A percentile compares a stretch with the other conserved stretches of the same genome.
These are phyloP conservation scores for Leptura quadrifasciata DNA, from an alignment of 2,888 invertebrate genomes.

Conservation along the genomic window DNA sequence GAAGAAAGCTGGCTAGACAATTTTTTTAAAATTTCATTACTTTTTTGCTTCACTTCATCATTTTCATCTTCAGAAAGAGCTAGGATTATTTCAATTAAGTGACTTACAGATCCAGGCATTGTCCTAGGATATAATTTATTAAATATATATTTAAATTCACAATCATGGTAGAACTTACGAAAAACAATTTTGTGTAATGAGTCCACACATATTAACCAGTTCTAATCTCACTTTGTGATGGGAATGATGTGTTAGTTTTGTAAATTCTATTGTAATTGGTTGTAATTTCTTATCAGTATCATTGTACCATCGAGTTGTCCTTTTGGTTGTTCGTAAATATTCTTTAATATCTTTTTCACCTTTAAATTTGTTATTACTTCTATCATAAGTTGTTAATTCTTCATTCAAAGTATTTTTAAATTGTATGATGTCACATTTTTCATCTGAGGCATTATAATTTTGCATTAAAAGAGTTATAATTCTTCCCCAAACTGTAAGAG, in stretches of 20 bases:
- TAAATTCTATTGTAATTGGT: constrained; percentile 75
- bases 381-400: not conserved
- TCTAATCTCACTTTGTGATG: constrained; percentile 79
- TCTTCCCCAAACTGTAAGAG: constrained; percentile 73
- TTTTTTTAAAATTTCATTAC: constrained; percentile 69
- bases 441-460: constrained; percentile 67
- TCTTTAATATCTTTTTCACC: constrained; percentile 68
- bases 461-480: constrained; percentile 73
- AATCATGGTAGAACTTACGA: constrained; percentile 72
- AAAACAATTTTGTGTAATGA: constrained; percentile 78
- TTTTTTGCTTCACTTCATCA: constrained; percentile 74
- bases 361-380: constrained; percentile 58
- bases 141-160: constrained; percentile 18
- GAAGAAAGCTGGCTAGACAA: constrained; percentile 73
- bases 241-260: constrained; percentile 77
- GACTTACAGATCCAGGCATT: constrained; percentile 78
- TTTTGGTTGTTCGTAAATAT: constrained; percentile 69
- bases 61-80: constrained; percentile 81
- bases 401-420: constrained; percentile 38
- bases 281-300: constrained; percentile 78
- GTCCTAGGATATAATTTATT: constrained; percentile 73
- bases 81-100: constrained; percentile 81
- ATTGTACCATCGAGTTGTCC: constrained; percentile 77
- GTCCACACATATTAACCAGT: constrained; percentile 77
- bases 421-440: constrained; percentile 47